phyloP scores from a whole-genome alignment of 1,140 invertebrate genomes.

The Saccostrea echinata region DNA sequence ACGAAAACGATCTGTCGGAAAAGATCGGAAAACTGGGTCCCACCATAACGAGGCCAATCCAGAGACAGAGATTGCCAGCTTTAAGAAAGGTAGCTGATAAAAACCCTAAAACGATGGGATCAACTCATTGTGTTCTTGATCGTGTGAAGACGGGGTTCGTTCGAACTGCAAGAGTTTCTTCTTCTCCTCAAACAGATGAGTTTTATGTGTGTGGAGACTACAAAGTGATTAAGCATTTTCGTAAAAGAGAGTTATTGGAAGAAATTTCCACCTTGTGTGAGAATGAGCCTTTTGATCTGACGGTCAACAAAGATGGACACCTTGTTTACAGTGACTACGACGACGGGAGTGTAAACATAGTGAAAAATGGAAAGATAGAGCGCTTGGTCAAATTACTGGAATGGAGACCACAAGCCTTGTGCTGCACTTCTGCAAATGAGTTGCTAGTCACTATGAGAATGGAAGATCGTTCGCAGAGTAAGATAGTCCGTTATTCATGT shows the following conservation, averaged over 20 bases:
- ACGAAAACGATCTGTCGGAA: neutral
- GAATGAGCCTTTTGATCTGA: constrained; percentile 3
- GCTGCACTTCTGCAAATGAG: neutral
- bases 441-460: neutral
- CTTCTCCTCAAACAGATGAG: neutral
- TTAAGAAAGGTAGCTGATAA: neutral
- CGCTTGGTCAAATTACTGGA: neutral
- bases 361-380: neutral
- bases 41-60: neutral
- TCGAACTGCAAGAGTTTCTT: neutral
- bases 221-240: constrained; percentile 4
- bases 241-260: neutral
- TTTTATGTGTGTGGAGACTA: neutral
- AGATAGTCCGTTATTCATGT: neutral
- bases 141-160: neutral
- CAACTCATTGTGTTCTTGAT: neutral
- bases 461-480: neutral
- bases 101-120: neutral
- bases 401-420: neutral
- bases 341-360: neutral
- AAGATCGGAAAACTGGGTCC: neutral
- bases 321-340: constrained; percentile 5
- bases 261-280: neutral
- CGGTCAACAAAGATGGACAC: neutral
- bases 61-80: neutral